A percentile compares a stretch with the other conserved stretches of the same genome.
Conservation (phyloP, 2,888 invertebrate genomes). For the Quadroppia sp. region DNA sequence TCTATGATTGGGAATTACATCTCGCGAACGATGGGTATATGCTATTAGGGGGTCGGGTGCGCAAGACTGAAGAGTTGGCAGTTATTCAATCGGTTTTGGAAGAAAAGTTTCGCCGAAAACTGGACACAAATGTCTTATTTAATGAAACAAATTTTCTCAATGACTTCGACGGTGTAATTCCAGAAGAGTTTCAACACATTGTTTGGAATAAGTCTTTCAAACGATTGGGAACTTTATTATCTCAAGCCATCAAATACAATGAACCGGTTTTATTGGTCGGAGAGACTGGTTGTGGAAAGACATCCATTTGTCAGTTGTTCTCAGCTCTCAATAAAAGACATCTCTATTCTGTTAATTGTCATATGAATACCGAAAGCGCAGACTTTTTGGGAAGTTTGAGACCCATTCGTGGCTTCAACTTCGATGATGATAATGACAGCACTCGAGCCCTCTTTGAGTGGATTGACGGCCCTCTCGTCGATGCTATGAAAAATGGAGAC, state of each 20-base stretch:
- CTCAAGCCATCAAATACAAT: slow-evolving; percentile 75
- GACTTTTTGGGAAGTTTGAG: slow-evolving; percentile 94
- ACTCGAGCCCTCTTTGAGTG: slow-evolving; percentile 73
- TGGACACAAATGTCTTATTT: slow-evolving; percentile 68
- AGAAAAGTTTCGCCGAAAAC: slow-evolving; percentile 67
- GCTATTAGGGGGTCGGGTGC: slow-evolving; percentile 84
- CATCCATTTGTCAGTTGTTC: slow-evolving; percentile 85
- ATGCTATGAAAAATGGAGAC: slow-evolving; percentile 79
- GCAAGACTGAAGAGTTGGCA: slow-evolving; percentile 72
- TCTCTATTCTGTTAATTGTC: slow-evolving; percentile 85
- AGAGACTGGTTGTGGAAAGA: slow-evolving; percentile 92
- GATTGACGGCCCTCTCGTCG: slow-evolving; percentile 91
- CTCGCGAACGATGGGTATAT: slow-evolving; percentile 94
- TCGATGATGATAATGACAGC: slow-evolving; percentile 48
- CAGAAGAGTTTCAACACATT: slow-evolving; percentile 65
- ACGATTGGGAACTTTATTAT: slow-evolving; percentile 60
- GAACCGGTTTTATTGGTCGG: slow-evolving; percentile 95
- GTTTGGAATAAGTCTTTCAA: slow-evolving; percentile 95
- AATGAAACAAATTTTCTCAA: slow-evolving; percentile 48
- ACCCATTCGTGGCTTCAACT: slow-evolving; percentile 67
- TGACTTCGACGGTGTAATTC: slow-evolving; percentile 22
- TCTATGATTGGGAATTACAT: slow-evolving; percentile 95
- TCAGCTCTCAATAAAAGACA: slow-evolving; percentile 65
- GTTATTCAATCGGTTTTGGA: slow-evolving; percentile 70
- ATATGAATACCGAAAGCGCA: slow-evolving; percentile 96